Percentiles rank a stretch among this genome's conserved stretches.
Evolutionary conservation across 2,888 invertebrate species (phyloP).

Genomic region (Papilio elwesi): DNA sequence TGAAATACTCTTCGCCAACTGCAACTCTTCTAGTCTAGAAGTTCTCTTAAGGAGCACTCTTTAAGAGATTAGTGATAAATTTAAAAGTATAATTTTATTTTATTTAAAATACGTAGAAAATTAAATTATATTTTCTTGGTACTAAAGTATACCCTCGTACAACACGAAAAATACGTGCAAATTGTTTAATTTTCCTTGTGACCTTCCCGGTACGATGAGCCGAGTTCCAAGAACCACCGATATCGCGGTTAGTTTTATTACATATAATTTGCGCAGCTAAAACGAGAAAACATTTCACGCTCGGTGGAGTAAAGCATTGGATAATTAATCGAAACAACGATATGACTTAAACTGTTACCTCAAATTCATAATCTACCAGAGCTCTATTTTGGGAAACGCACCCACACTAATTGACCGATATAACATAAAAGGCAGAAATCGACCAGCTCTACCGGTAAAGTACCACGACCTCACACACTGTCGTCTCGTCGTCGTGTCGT

Average conservation of each 20-base stretch:
- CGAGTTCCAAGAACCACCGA: constrained; percentile 10
- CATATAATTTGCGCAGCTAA: not conserved
- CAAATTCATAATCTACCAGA: not conserved
- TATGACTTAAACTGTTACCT: not conserved
- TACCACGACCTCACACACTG: too few relatives aligned
- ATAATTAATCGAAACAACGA: not conserved
- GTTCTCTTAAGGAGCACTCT: too few relatives aligned
- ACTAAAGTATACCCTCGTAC: not conserved
- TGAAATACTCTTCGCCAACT: too few relatives aligned
- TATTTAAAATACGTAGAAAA: too few relatives aligned
- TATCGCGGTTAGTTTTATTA: constrained; percentile 19
- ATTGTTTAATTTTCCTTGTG: constrained; percentile 29
- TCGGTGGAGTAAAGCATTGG: not conserved
- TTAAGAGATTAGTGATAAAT: too few relatives aligned
- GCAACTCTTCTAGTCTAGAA: too few relatives aligned
- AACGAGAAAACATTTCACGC: constrained; percentile 7
- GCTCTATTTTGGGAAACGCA: too few relatives aligned
- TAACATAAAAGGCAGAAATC: not conserved
- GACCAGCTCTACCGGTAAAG: too few relatives aligned
- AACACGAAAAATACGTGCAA: constrained; percentile 12
- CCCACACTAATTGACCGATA: not conserved
- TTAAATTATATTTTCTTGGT: not conserved
- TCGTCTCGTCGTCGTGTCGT: too few relatives aligned
- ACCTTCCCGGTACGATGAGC: constrained; percentile 28
- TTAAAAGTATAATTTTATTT: too few relatives aligned